These are phyloP conservation scores for Petrophora chlorosata DNA, from an alignment of 2,888 invertebrate species.

Conservation along the genomic window DNA sequence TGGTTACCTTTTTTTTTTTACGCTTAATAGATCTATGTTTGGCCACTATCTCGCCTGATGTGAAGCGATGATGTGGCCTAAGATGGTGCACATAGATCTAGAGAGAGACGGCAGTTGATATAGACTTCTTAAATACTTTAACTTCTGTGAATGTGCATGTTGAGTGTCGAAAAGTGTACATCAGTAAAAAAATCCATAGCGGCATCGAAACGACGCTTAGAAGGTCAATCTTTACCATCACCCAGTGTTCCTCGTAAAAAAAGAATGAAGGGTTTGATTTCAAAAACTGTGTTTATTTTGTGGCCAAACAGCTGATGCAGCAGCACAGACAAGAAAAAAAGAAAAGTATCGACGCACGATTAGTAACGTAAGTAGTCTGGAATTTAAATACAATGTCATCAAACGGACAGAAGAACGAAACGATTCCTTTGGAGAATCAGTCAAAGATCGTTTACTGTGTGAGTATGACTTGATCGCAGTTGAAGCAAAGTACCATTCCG, in stretches of 20 bases:
- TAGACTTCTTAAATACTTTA: slow-evolving; percentile 39
- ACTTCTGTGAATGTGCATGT: slow-evolving; percentile 41
- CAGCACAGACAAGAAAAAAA: slow-evolving; percentile 44
- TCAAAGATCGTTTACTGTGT: slow-evolving; percentile 44
- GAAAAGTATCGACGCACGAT: slow-evolving; percentile 46
- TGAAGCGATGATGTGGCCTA: too few relatives aligned
- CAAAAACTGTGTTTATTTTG: slow-evolving; percentile 52
- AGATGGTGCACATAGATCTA: too few relatives aligned
- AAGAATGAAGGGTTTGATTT: slow-evolving; percentile 44
- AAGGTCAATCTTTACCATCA: slow-evolving; percentile 35
- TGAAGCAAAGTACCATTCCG: slow-evolving; percentile 53
- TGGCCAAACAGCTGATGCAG: slow-evolving; percentile 50
- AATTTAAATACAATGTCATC: slow-evolving; percentile 51
- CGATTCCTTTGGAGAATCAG: slow-evolving; percentile 48
- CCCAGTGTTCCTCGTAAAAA: slow-evolving; percentile 41
- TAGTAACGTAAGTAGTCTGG: slow-evolving; percentile 48
- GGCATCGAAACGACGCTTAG: slow-evolving; percentile 39
- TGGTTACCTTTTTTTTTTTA: too few relatives aligned
- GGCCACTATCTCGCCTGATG: too few relatives aligned
- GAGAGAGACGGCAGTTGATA: too few relatives aligned
- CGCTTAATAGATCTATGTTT: too few relatives aligned
- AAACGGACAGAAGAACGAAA: slow-evolving; percentile 52
- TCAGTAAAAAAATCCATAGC: slow-evolving; percentile 38
- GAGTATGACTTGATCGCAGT: slow-evolving; percentile 47
- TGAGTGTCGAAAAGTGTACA: slow-evolving; percentile 42